Evolutionary conservation across 1,140 invertebrate species (phyloP).

Genomic region (Tyrophagus putrescentiae): DNA sequence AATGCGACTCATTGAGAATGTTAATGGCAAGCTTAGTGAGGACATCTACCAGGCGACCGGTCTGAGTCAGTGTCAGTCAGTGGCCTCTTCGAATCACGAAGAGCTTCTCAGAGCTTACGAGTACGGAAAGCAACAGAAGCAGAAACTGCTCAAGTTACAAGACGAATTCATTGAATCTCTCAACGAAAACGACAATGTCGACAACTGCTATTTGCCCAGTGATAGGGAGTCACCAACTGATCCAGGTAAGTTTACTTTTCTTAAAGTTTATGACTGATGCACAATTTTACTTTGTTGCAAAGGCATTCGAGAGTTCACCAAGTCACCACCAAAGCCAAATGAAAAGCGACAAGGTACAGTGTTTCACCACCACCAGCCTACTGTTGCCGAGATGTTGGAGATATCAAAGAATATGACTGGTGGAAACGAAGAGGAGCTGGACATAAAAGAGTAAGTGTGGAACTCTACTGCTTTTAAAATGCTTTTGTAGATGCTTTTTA

Average conservation of each 20-base stretch:
- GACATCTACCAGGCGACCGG: constrained; percentile 6
- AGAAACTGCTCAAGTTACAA: constrained; percentile 10
- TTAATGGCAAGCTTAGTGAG: neutral
- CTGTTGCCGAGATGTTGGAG: neutral
- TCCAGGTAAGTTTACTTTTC: constrained; percentile 26
- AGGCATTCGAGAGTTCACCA: constrained; percentile 35
- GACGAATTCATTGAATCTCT: constrained; percentile 16
- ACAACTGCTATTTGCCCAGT: constrained; percentile 15
- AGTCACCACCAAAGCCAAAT: constrained; percentile 36
- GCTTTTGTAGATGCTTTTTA: neutral
- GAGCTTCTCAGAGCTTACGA: constrained; percentile 35
- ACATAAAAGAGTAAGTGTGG: neutral
- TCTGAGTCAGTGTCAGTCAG: constrained; percentile 15
- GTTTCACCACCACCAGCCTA: constrained; percentile 13
- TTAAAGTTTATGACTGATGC: neutral
- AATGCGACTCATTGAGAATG: neutral
- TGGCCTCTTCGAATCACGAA: constrained; percentile 32
- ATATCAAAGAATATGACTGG: neutral
- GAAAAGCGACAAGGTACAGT: constrained; percentile 32
- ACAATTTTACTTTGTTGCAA: neutral
- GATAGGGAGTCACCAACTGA: constrained; percentile 31
- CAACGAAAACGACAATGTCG: neutral
- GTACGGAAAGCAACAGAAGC: constrained; percentile 31
- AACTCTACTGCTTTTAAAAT: neutral
- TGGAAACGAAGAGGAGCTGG: neutral